Percentiles rank a stretch among this genome's conserved stretches.
Evolutionary conservation across 2,888 invertebrate genomes (phyloP).

Genomic region (Epirrhoe tristata): DNA sequence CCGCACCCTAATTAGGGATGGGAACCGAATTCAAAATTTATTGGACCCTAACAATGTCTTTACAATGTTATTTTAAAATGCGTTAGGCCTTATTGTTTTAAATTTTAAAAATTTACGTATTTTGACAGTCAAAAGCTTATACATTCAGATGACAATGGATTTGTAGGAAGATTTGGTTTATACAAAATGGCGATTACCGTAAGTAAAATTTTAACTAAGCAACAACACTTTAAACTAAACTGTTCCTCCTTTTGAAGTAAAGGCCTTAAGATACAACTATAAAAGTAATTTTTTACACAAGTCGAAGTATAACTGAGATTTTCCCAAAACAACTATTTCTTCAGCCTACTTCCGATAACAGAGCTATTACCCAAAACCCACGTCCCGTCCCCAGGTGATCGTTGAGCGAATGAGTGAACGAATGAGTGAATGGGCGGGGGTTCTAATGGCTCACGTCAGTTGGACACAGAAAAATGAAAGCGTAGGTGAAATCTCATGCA

Average conservation of each 20-base stretch:
- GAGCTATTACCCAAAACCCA: slow-evolving; percentile 65
- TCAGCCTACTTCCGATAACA: slow-evolving; percentile 55
- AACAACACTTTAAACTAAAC: too few relatives aligned
- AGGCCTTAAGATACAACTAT: too few relatives aligned
- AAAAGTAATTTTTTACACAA: background rate
- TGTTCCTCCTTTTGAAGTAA: too few relatives aligned
- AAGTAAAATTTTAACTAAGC: too few relatives aligned
- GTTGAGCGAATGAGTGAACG: slow-evolving; percentile 69
- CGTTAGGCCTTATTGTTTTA: slow-evolving; percentile 22
- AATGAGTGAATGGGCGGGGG: slow-evolving; percentile 66
- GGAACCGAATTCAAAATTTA: slow-evolving; percentile 57
- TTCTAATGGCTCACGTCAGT: slow-evolving; percentile 75
- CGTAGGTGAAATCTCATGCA: slow-evolving; percentile 3
- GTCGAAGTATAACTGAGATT: slow-evolving; percentile 14
- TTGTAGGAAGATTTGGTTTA: too few relatives aligned
- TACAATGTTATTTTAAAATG: slow-evolving; percentile 41
- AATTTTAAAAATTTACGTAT: background rate
- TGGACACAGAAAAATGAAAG: slow-evolving; percentile 29
- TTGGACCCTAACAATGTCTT: slow-evolving; percentile 46
- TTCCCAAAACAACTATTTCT: slow-evolving; percentile 28
- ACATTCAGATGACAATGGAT: too few relatives aligned
- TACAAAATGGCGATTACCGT: too few relatives aligned
- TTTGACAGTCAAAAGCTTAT: too few relatives aligned
- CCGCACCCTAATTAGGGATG: slow-evolving; percentile 58
- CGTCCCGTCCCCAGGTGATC: slow-evolving; percentile 74